Evolutionary conservation across 2,113 vertebrate genomes (phyloP).

Genomic region (Anoplopoma fimbria): DNA sequence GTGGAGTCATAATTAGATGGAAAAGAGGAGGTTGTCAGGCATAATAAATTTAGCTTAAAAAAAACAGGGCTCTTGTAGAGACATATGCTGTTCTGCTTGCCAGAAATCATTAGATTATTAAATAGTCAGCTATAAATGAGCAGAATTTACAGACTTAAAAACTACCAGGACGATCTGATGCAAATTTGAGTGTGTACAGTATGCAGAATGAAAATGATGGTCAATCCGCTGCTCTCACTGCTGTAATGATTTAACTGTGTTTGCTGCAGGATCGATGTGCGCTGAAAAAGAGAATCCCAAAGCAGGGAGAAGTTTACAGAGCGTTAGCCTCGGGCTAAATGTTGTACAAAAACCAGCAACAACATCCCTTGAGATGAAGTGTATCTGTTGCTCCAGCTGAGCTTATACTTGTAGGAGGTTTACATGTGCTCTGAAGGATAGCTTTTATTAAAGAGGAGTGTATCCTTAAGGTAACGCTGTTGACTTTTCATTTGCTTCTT

Average conservation of each 20-base stretch:
- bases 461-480: slow-evolving; percentile 77
- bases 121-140: slow-evolving; percentile 22
- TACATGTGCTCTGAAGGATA: slow-evolving; percentile 75
- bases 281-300: slow-evolving; percentile 79
- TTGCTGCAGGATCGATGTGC: slow-evolving; percentile 78
- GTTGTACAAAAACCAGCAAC: slow-evolving; percentile 84
- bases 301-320: slow-evolving; percentile 82
- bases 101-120: slow-evolving; percentile 30
- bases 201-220: slow-evolving; percentile 55
- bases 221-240: slow-evolving; percentile 67
- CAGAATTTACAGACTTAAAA: slow-evolving; percentile 35
- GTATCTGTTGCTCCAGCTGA: slow-evolving; percentile 82
- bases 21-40: slow-evolving; percentile 30
- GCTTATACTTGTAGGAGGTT: slow-evolving; percentile 82
- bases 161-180: slow-evolving; percentile 12
- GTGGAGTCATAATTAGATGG: slow-evolving; percentile 50
- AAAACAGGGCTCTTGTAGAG: slow-evolving; percentile 5
- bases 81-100: slow-evolving; percentile 5
- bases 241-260: slow-evolving; percentile 80
- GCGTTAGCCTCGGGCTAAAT: slow-evolving; percentile 81
- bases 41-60: slow-evolving; percentile 18
- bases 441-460: slow-evolving; percentile 72
- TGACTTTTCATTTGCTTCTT: slow-evolving; percentile 72
- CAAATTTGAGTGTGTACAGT: slow-evolving; percentile 45
- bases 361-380: slow-evolving; percentile 81